Percentiles rank a stretch among this genome's conserved stretches.
Conservation (phyloP, 2,888 invertebrate genomes). For the Diarsia brunnea region DNA sequence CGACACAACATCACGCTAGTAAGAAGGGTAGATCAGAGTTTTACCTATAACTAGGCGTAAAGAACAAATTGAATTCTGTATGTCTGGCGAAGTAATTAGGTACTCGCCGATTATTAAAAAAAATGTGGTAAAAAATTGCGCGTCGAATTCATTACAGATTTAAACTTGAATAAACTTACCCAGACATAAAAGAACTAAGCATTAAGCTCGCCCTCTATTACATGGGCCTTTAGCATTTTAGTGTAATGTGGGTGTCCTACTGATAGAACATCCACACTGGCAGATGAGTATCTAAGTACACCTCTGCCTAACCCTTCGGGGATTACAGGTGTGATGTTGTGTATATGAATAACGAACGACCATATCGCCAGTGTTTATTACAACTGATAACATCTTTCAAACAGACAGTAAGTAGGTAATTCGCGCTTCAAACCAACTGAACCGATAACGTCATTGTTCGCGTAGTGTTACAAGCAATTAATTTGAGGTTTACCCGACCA, state of each 20-base stretch:
- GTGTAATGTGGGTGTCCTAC: too few relatives aligned
- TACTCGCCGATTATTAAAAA: neutral
- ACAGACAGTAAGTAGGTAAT: neutral
- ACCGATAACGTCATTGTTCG: slow-evolving; percentile 10
- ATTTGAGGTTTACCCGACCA: slow-evolving; percentile 55
- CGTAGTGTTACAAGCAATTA: slow-evolving; percentile 38
- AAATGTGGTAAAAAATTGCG: neutral
- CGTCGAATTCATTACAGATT: neutral
- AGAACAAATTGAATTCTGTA: neutral
- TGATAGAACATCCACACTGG: too few relatives aligned
- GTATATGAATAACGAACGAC: too few relatives aligned
- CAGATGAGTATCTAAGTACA: too few relatives aligned
- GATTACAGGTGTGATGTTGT: too few relatives aligned
- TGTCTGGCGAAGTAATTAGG: neutral
- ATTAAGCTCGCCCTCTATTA: too few relatives aligned
- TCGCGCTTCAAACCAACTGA: neutral
- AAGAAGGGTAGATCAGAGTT: too few relatives aligned
- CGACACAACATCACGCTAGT: too few relatives aligned
- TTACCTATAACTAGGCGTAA: neutral
- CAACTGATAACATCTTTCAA: neutral
- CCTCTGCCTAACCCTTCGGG: too few relatives aligned
- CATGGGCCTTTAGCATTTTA: too few relatives aligned
- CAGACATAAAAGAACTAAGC: too few relatives aligned
- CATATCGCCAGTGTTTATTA: neutral
- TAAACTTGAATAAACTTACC: too few relatives aligned